Evolutionary conservation across 2,113 vertebrate species (phyloP).

Genomic region (Syngnathus scovelli): DNA sequence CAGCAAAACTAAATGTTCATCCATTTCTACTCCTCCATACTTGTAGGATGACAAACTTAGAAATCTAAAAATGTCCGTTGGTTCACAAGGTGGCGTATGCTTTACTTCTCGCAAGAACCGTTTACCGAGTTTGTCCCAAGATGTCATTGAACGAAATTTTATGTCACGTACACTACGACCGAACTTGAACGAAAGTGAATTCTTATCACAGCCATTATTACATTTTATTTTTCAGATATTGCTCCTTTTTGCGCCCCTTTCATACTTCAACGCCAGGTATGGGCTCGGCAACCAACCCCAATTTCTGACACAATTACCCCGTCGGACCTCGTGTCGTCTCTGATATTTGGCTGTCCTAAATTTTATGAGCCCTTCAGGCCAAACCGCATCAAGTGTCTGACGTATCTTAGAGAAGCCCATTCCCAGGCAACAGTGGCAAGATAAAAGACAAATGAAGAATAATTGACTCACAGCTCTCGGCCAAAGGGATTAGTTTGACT

Average conservation of each 20-base stretch:
- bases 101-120: not conserved
- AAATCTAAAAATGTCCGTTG: not conserved
- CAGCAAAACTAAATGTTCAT: no score
- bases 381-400: constrained; percentile 59
- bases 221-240: constrained; percentile 14
- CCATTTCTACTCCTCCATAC: no score
- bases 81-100: not conserved
- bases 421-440: constrained; percentile 51
- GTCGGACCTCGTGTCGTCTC: constrained; percentile 26
- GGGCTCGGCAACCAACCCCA: constrained; percentile 33
- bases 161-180: constrained; percentile 2
- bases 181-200: constrained; percentile 23
- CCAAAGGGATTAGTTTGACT: constrained; percentile 66
- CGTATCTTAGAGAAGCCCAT: constrained; percentile 38
- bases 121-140: not conserved
- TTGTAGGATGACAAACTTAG: not conserved
- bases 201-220: constrained; percentile 6
- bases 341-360: constrained; percentile 28
- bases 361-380: constrained; percentile 46
- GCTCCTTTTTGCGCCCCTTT: constrained; percentile 14
- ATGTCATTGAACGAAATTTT: not conserved
- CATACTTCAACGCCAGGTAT: constrained; percentile 10
- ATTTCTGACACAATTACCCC: constrained; percentile 53
- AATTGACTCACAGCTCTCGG: constrained; percentile 65
- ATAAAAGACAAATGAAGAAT: constrained; percentile 72